Conservation (phyloP, 2,113 vertebrate genomes). For the Dissostichus mawsoni region DNA sequence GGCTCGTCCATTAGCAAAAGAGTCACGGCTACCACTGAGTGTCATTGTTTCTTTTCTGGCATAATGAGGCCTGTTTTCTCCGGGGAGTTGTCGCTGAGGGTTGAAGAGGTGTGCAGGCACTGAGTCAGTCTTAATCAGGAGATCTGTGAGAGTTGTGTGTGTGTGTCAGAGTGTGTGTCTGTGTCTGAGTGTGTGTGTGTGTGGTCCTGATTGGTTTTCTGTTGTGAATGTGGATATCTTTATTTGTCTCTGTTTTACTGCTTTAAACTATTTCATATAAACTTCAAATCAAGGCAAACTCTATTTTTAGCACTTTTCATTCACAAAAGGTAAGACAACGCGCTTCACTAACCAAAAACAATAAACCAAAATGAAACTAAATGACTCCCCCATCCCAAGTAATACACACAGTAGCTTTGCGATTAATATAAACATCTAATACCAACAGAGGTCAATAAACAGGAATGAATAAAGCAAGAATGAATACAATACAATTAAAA, state of each 20-base stretch:
- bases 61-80: conserved; percentile 78
- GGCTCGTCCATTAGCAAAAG: conserved; percentile 74
- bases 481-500: too few species aligned
- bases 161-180: conserved; percentile 22
- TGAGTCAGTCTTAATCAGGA: conserved; percentile 78
- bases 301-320: too few species aligned
- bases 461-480: too few species aligned
- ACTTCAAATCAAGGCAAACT: too few species aligned
- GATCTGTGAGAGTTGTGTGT: conserved; percentile 31
- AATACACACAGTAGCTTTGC: too few species aligned
- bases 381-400: too few species aligned
- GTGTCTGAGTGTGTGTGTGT: conserved; percentile 12
- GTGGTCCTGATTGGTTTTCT: conserved; percentile 50
- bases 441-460: too few species aligned
- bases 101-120: conserved; percentile 74
- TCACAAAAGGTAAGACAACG: too few species aligned
- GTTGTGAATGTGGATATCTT: conserved; percentile 23
- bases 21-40: conserved; percentile 70
- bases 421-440: too few species aligned
- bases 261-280: too few species aligned
- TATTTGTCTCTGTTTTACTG: conserved; percentile 28
- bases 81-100: conserved; percentile 67
- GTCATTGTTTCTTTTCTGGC: conserved; percentile 78
- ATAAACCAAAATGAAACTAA: too few species aligned
- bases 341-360: too few species aligned